phyloP scores from a whole-genome alignment of 2,888 invertebrate species.

The Gasteruption jaculator region DNA sequence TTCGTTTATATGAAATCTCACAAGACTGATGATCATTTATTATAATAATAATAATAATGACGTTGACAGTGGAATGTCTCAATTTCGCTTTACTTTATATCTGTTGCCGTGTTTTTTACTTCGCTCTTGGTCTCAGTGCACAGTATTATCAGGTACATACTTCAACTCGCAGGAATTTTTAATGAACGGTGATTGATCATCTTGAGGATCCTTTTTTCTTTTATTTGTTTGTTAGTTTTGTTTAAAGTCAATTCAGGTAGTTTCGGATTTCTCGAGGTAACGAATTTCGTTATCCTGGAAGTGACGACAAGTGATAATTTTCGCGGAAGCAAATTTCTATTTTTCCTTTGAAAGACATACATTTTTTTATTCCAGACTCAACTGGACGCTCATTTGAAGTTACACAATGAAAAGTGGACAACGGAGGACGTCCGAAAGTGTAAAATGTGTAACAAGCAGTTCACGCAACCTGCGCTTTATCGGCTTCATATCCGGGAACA shows the following conservation, averaged over 20 bases:
- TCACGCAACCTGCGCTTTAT: constrained; percentile 50
- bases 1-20: no score
- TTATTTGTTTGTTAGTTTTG: background rate
- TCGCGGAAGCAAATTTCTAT: no score
- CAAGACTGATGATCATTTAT: no score
- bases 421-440: constrained; percentile 53
- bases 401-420: constrained; percentile 44
- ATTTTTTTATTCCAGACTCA: constrained; percentile 33
- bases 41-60: constrained; percentile 29
- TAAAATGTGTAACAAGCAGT: constrained; percentile 57
- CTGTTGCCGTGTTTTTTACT: constrained; percentile 38
- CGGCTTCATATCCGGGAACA: constrained; percentile 56
- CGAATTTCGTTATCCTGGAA: no score
- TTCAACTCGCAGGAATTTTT: constrained; percentile 1
- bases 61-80: constrained; percentile 36
- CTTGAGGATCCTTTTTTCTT: background rate
- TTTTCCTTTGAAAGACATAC: background rate
- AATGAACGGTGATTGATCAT: no score
- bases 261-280: no score
- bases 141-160: constrained; percentile 35
- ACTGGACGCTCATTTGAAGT: constrained; percentile 44
- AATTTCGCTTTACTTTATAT: constrained; percentile 37
- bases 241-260: no score
- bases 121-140: constrained; percentile 39
- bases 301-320: no score